Evolutionary conservation across 2,888 invertebrate genomes (phyloP), one percentile per base, ranked within the genome.

Genomic region (Lasiommata megera): DNA sequence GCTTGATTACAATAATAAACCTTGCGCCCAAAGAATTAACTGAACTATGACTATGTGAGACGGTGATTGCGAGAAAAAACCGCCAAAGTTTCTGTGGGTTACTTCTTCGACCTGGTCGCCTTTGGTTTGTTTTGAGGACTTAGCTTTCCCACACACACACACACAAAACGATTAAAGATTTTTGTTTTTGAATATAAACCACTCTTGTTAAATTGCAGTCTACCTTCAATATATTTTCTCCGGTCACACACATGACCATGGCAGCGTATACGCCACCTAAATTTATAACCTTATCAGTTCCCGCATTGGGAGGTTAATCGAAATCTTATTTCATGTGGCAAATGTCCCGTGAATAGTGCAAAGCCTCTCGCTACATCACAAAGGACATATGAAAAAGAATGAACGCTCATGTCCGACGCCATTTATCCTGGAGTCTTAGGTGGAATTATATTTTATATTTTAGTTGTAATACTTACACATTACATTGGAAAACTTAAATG

Each of bases 271-370:
- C 17, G 18, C 53, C 41, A 41, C 54, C 50, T 41, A 52, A 66
- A 66, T 68, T 68, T 64, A 70, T 65, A 61, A 61, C 64, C 55
- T 53, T 58, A 64, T 63, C 63, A 62, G 54, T 59, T 63, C 58
- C 58, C 72, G 71, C 71, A 68, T 64, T 66, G 53, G 55, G 56
- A 72, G 68, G 72, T 77, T 85, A 86, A 87, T 86, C 82, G 84
- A 86, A 82, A 80, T 79, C 84, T 82, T 87, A 87, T 88, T 81
- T 87, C 81, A 85, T 75, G 74, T 63, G 68, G 73, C 73, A 77
- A 88, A 87, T 84, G 85, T 79, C 64, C 84, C 86, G 80, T 85
- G 79, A 85, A 82, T 72, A 74, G 75, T 72, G 72, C 67, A 72
- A 74, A 79, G 77, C 76, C 72, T 70, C 72, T 72, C 70, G 61